Conservation (phyloP, 1,140 invertebrate genomes). For the Chionoecetes opilio region DNA sequence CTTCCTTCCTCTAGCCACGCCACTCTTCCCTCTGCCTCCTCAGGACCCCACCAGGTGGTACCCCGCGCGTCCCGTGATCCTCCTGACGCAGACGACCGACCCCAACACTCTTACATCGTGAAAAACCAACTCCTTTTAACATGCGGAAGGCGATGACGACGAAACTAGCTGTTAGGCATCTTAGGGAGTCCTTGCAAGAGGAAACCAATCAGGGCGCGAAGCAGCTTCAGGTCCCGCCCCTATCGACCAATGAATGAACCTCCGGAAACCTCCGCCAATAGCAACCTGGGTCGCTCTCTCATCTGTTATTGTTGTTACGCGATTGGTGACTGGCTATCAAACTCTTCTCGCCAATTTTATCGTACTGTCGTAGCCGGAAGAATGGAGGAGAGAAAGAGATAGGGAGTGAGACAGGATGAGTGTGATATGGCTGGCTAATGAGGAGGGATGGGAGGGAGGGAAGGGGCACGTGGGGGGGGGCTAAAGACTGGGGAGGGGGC, state of each 20-base stretch:
- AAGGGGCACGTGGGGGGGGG: neutral
- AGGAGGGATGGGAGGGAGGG: neutral
- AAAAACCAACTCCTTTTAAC: no score
- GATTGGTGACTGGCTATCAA: slow-evolving; percentile 66
- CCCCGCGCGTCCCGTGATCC: no score
- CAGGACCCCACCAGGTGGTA: neutral
- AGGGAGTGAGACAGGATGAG: neutral
- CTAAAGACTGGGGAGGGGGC: no score
- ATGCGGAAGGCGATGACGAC: neutral
- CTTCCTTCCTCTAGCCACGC: neutral
- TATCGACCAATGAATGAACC: slow-evolving; percentile 46
- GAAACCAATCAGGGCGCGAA: neutral
- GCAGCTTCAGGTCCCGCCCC: neutral
- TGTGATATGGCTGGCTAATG: neutral
- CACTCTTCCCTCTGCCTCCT: neutral
- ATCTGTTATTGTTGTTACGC: slow-evolving; percentile 64
- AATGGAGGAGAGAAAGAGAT: slow-evolving; percentile 5
- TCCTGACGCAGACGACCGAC: neutral
- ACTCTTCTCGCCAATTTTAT: slow-evolving; percentile 63
- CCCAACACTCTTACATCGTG: neutral
- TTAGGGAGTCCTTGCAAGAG: neutral
- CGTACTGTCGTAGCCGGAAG: slow-evolving; percentile 31
- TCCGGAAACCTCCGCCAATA: slow-evolving; percentile 40
- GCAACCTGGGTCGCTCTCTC: neutral
- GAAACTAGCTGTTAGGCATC: neutral